phyloP scores from a whole-genome alignment of 2,113 vertebrate species.

The Hippocampus barbouri region DNA sequence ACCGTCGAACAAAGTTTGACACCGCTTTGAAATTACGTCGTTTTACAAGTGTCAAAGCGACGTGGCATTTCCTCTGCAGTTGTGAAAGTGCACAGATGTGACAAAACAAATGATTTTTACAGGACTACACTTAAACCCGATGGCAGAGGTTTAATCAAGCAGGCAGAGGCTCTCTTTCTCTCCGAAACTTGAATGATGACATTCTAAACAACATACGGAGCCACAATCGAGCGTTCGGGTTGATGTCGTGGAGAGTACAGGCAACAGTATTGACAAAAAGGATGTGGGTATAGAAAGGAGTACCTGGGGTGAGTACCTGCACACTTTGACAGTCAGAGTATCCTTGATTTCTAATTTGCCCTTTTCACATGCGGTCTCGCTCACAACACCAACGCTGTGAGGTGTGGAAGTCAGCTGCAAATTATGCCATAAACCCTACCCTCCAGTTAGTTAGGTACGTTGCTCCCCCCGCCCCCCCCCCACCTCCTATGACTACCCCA shows the following conservation, averaged over 20 bases:
- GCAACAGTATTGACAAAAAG: conserved; percentile 97
- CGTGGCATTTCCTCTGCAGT: conserved; percentile 49
- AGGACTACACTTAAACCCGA: conserved; percentile 20
- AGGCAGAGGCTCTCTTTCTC: neutral
- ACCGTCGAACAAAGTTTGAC: conserved; percentile 2
- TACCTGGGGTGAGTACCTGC: conserved; percentile 99
- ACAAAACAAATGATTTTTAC: conserved; percentile 8
- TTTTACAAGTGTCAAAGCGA: conserved; percentile 25
- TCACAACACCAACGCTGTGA: conserved; percentile 99
- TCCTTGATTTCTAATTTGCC: conserved; percentile 99
- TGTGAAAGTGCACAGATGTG: conserved; percentile 18
- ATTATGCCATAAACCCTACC: conserved; percentile 99
- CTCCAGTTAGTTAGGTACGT: conserved; percentile 77
- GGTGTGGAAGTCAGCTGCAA: conserved; percentile 99
- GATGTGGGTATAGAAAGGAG: conserved; percentile 99
- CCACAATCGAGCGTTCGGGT: conserved; percentile 82
- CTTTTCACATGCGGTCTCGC: conserved; percentile 96
- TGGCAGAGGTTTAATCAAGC: conserved; percentile 54
- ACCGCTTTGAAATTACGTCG: neutral
- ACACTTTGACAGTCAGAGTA: conserved; percentile 94
- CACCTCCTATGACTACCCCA: conserved; percentile 76
- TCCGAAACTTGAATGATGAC: conserved; percentile 1
- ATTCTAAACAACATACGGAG: conserved; percentile 61
- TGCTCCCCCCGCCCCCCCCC: conserved; percentile 84
- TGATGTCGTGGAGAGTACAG: conserved; percentile 76